Percentiles rank a stretch among this genome's conserved stretches.
These are phyloP conservation scores for Melanotus villosus DNA, from an alignment of 2,888 invertebrate species.

Conservation along the genomic window DNA sequence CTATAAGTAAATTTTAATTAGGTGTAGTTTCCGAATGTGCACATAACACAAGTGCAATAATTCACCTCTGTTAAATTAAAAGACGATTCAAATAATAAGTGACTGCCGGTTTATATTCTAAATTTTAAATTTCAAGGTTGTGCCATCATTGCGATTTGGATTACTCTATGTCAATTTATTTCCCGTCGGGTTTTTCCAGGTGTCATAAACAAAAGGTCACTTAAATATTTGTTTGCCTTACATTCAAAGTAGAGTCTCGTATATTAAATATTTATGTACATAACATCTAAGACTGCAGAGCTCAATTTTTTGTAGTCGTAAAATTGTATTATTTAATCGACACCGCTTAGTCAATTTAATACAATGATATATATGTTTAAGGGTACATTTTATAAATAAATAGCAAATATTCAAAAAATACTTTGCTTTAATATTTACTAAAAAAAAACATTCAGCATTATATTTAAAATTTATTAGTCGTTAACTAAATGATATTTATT, in stretches of 20 bases:
- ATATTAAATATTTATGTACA: background rate
- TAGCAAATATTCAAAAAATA: slow-evolving; percentile 13
- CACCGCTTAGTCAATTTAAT: slow-evolving; percentile 30
- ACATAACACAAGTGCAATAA: no score
- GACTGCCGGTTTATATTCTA: no score
- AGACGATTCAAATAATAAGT: no score
- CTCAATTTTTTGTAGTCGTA: slow-evolving; percentile 30
- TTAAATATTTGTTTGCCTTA: background rate
- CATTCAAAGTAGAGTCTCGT: background rate
- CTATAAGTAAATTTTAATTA: no score
- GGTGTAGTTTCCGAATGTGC: no score
- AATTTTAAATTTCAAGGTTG: background rate
- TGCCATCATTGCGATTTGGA: background rate
- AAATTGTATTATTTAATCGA: slow-evolving; percentile 3
- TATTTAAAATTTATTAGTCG: slow-evolving; percentile 32
- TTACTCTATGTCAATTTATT: no score
- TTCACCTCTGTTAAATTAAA: no score
- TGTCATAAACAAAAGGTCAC: no score
- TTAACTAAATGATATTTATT: slow-evolving; percentile 41
- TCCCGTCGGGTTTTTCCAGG: no score
- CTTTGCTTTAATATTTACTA: no score
- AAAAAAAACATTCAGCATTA: slow-evolving; percentile 12
- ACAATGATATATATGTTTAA: slow-evolving; percentile 6
- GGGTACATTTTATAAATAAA: slow-evolving; percentile 22
- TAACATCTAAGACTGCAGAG: slow-evolving; percentile 9